Evolutionary conservation across 2,113 vertebrate genomes (phyloP), one percentile per base, ranked within the genome.

Genomic region (Semicossyphus pulcher): DNA sequence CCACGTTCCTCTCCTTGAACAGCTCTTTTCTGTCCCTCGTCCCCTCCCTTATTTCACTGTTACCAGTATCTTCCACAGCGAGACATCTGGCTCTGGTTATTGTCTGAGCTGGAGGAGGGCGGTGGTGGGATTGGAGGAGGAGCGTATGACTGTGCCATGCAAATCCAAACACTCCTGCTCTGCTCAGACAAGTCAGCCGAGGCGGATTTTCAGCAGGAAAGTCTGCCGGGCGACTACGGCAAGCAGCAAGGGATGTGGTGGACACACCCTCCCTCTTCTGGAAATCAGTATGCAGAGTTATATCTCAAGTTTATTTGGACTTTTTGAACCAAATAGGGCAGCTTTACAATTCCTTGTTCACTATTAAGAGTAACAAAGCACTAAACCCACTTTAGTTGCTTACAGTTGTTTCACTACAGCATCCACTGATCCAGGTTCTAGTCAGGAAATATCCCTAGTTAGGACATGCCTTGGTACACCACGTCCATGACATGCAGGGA

Each of bases 11-110:
- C 14, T 31, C 37, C n/a, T 48, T 16, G 4, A 61, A 29, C 44
- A 42, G 26, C 25, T 53, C 59, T 45, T 3, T 20, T n/a, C 36
- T n/a, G 18, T 25, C 11, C 16, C 29, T 39, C 36, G 4, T 59
- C 44, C 0, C 29, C 32, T 60, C 23, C n/a, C 29, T 29, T 14
- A 18, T 18, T 42, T 18, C n/a, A 1, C 39, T 65, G 42, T 41
- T 37, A 34, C 66, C 26, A 58, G 42, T 31, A 20, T 76, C 71
- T 42, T 73, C 68, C 67, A 64, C 8, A 14, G 44, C 65, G 39
- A 26, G 41, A 88, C 90, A 90, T 92, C 86, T 93, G 92, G 72
- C 63, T 75, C 36, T 5, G 39, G 87, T 91, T 90, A 89, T 23
- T 23, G 68, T 56, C 66, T n/a, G 61, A 34, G 39, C n/a, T 52